Evolutionary conservation across 2,113 vertebrate genomes (phyloP), one percentile per base, ranked within the genome.

Genomic region (Solea solea): DNA sequence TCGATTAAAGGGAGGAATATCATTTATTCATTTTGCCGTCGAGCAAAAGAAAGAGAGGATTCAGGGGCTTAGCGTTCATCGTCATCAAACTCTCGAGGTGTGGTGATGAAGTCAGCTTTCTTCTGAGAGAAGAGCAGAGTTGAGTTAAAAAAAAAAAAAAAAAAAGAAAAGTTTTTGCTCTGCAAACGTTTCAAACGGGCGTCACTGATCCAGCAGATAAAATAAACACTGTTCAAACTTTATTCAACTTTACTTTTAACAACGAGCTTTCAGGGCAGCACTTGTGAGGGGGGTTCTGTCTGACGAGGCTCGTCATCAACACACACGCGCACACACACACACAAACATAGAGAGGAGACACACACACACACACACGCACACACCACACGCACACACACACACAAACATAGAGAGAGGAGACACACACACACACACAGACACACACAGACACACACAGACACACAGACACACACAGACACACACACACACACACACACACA

Each of bases 21-120:
- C 82, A 93, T 92, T 93, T 93, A 94, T 93, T 93, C 86, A 94
- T 91, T 81, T 64, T 75, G 78, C 88, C 74, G 82, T 86, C 85
- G 85, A 84, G 86, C 69, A 54, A 72, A 79, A 75, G 77, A 79
- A 73, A 74, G 72, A 80, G 69, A 58, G 76, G 74, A 87, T 91
- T 76, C 78, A 15, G 81, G 81, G 82, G 86, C 82, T 92, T 89
- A 86, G 85, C 74, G 64, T 84, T 88, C 78, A 80, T 90, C 89
- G 90, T 88, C 72, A 80, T 91, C 88, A 90, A 90, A 87, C 87
- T 85, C 69, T 74, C 39, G 74, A 86, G 64, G 80, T 72, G 85
- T 75, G 58, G 64, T 83, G 86, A 90, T 89, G 85, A 84, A 91
- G 89, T 89, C 90, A 88, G 90, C 88, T 88, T 88, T 85, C 88